These are phyloP conservation scores for Caracal caracal DNA, from an alignment of 2,113 vertebrate species.

Conservation along the genomic window DNA sequence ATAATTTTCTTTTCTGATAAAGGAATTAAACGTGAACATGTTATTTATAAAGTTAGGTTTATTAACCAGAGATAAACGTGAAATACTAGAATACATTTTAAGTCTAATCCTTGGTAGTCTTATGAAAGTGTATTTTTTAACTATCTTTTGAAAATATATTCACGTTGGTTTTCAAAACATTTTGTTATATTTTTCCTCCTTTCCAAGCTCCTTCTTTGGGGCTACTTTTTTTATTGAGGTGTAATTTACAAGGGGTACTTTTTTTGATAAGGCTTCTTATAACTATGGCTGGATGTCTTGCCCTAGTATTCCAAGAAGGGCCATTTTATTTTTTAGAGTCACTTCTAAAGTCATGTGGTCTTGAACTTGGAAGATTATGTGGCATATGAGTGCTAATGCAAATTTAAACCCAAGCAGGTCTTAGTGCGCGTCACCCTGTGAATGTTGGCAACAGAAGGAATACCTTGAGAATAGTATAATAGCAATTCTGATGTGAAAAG, in stretches of 20 bases:
- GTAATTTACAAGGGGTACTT: not conserved
- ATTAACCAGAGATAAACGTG: conserved; percentile 74
- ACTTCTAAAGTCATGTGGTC: not conserved
- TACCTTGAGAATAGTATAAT: not conserved
- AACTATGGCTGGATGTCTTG: not conserved
- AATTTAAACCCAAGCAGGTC: not conserved
- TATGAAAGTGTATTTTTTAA: conserved; percentile 72
- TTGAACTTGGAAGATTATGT: not conserved
- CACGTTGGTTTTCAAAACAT: conserved; percentile 63
- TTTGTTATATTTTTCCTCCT: conserved; percentile 77
- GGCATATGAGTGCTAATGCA: not conserved
- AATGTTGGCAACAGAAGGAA: not conserved
- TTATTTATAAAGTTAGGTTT: conserved; percentile 73
- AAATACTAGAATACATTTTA: conserved; percentile 56
- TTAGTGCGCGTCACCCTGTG: not conserved
- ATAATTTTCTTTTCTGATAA: conserved; percentile 72
- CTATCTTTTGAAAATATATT: conserved; percentile 68
- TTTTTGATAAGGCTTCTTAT: not conserved
- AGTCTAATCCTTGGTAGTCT: conserved; percentile 24
- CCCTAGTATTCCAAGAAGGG: not conserved
- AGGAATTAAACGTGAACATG: conserved; percentile 72
- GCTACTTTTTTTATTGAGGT: not conserved
- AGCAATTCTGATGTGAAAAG: not conserved
- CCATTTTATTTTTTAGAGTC: not conserved
- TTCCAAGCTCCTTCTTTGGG: not conserved